Conservation (phyloP, 1,140 invertebrate species). For the Holcopasites calliopsidis region DNA sequence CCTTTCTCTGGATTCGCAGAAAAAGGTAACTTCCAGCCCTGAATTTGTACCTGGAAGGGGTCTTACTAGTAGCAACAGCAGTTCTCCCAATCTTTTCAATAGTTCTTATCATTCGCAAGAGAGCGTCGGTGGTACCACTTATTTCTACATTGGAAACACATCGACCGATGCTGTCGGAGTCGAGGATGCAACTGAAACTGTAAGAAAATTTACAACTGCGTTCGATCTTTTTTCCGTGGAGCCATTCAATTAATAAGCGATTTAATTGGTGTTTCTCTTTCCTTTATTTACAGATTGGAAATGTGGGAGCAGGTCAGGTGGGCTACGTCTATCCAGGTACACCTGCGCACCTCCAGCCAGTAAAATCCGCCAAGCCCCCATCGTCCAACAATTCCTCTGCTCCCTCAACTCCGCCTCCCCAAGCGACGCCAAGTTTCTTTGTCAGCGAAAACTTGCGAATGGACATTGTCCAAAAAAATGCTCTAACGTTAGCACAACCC, state of each 20-base stretch:
- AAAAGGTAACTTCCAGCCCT: slow-evolving; percentile 78
- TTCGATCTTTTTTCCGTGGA: not conserved
- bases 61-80: slow-evolving; percentile 73
- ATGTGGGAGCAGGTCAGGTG: slow-evolving; percentile 65
- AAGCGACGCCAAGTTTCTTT: slow-evolving; percentile 82
- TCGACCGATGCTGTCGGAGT: slow-evolving; percentile 72
- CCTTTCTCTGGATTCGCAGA: slow-evolving; percentile 81
- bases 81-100: slow-evolving; percentile 75
- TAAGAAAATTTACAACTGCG: slow-evolving; percentile 36
- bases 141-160: slow-evolving; percentile 87
- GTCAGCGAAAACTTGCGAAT: slow-evolving; percentile 87
- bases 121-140: slow-evolving; percentile 96
- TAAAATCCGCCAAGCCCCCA: slow-evolving; percentile 77
- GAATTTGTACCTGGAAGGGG: slow-evolving; percentile 75
- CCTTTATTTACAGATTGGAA: slow-evolving; percentile 65
- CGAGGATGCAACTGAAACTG: slow-evolving; percentile 71
- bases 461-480: slow-evolving; percentile 89
- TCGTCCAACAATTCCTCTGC: slow-evolving; percentile 75
- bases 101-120: slow-evolving; percentile 83
- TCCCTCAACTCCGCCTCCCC: slow-evolving; percentile 79
- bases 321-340: slow-evolving; percentile 84
- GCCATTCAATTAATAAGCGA: not conserved
- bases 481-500: slow-evolving; percentile 85
- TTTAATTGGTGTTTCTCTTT: not conserved
- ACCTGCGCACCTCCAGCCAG: slow-evolving; percentile 82